Evolutionary conservation across 2,113 vertebrate genomes (phyloP), one percentile per base, ranked within the genome.

Genomic region (Puntigrus tetrazona): DNA sequence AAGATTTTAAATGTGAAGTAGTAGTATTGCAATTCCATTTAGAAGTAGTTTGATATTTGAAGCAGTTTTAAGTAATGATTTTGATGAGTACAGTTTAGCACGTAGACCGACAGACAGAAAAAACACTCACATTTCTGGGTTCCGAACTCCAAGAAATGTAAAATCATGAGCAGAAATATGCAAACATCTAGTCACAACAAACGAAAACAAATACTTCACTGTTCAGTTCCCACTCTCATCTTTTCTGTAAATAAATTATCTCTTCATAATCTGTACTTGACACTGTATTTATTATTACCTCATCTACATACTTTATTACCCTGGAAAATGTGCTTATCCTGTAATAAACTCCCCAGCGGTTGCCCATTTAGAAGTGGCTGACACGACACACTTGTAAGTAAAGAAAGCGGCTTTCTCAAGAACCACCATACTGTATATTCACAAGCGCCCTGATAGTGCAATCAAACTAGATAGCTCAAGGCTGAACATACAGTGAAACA

Each of bases 291-390:
- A 73, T 27, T 41, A 43, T 73, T 43, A 73, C 69, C 38, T 73
- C n/a, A 73, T 73, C 38, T 73, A 25, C 22, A 45, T 73, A 45
- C n/a, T 45, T 27, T 73, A 43, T 41, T 72, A 72, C 38, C 1
- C 38, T 16, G 38, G 38, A 43, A 45, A 73, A 73, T 27, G 38
- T 73, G 70, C 38, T 73, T 45, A 45, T 45, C n/a, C 70, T 73
- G 38, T 73, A 73, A 73, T 73, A 73, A 73, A 73, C n/a, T 73
- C 38, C 38, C n/a, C 11, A 73, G n/a, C 3, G 69, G n/a, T 45
- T 73, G 69, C 69, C 69, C 38, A 75, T 75, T 75, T 75, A 29
- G 73, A 50, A 75, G 27, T 31, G 73, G 45, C 45, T 75, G 14
- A 45, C 73, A 50, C 7, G 2, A 9, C 27, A 50, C 73, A 50